A percentile compares a stretch with the other conserved stretches of the same genome.
phyloP scores from a whole-genome alignment of 2,888 invertebrate species.

The Sthenelais limicola region DNA sequence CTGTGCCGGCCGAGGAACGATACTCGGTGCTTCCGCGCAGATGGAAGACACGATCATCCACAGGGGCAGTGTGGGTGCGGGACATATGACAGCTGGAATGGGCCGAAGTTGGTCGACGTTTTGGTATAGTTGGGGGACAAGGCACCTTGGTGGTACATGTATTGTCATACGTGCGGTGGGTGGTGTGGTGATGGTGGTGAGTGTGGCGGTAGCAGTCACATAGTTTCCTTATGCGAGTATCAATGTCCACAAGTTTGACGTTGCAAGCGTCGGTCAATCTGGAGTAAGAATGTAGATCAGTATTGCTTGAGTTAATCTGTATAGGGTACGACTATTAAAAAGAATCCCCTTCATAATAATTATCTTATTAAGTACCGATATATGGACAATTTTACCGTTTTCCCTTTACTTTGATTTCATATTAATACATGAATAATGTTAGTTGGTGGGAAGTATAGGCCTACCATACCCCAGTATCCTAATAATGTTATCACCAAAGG shows the following conservation, averaged over 20 bases:
- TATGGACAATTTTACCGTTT: too few species aligned
- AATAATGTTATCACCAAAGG: too few species aligned
- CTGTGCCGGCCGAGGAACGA: slow-evolving; percentile 6
- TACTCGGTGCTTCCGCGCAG: slow-evolving; percentile 1
- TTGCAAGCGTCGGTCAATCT: not conserved
- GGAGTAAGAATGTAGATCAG: too few species aligned
- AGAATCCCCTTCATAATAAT: too few species aligned
- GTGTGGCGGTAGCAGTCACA: not conserved
- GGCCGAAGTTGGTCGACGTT: slow-evolving; percentile 3
- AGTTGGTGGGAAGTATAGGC: too few species aligned
- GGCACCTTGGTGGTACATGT: slow-evolving; percentile 5
- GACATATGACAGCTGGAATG: not conserved
- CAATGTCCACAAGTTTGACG: not conserved
- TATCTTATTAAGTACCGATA: too few species aligned
- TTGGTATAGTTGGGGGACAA: not conserved
- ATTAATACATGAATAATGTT: too few species aligned
- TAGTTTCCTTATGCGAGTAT: not conserved
- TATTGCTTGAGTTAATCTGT: too few species aligned
- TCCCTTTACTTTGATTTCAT: too few species aligned
- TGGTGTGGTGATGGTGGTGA: not conserved
- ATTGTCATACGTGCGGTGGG: too few species aligned
- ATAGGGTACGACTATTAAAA: too few species aligned
- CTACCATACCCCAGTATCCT: too few species aligned
- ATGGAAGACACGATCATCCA: slow-evolving; percentile 19
- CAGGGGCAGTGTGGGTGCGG: slow-evolving; percentile 4